phyloP scores from a whole-genome alignment of 2,888 invertebrate genomes.

The Caenorhabditis imperialis region DNA sequence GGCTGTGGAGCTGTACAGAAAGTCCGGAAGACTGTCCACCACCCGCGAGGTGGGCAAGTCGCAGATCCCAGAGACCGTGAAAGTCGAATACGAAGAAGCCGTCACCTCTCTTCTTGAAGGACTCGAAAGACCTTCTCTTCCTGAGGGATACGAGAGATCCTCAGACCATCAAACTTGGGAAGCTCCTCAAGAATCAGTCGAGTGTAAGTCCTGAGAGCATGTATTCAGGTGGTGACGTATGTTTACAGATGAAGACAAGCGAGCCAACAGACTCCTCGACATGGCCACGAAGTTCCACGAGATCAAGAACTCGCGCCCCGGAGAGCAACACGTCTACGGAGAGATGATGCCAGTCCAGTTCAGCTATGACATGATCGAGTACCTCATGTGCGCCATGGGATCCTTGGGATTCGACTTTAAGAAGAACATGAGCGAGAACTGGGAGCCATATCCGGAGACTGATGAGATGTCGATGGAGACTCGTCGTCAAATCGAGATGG shows the following conservation, averaged over 20 bases:
- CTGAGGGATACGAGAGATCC: neutral
- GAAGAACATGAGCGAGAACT: neutral
- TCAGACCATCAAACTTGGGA: no score
- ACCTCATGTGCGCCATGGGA: neutral
- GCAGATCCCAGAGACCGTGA: neutral
- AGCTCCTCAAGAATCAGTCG: no score
- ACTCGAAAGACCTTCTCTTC: neutral
- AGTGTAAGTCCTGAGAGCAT: neutral
- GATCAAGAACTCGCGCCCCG: slow-evolving; percentile 3
- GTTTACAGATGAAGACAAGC: slow-evolving; percentile 4
- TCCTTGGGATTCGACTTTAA: neutral
- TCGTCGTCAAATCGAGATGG: slow-evolving; percentile 4
- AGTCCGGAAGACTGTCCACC: neutral
- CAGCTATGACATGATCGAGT: slow-evolving; percentile 25
- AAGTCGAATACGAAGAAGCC: slow-evolving; percentile 1
- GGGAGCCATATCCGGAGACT: slow-evolving; percentile 8
- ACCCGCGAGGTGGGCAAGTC: neutral
- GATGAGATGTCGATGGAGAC: neutral
- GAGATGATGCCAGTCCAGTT: slow-evolving; percentile 8
- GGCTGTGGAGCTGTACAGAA: neutral
- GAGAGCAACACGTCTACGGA: slow-evolving; percentile 11
- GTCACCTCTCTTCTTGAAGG: neutral
- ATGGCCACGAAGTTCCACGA: slow-evolving; percentile 1
- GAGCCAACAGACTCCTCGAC: neutral
- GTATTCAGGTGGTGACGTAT: no score